Evolutionary conservation across 1,140 invertebrate genomes (phyloP).

Genomic region (Heliconius hermathena): DNA sequence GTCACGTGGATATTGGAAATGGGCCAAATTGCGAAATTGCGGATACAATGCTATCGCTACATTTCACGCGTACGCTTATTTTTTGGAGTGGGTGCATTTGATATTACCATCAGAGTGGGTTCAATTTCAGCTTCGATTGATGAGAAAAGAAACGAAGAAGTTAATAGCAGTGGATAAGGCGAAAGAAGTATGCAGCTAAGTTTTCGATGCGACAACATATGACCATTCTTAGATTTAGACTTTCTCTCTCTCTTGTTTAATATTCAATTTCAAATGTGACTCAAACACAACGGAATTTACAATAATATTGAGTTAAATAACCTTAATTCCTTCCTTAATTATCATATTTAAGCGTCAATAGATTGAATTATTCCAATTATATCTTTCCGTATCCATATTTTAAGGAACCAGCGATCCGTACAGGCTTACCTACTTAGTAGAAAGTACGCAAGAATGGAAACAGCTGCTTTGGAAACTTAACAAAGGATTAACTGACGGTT

Average conservation of each 20-base stretch:
- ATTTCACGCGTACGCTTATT: background rate
- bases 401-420: constrained; percentile 4
- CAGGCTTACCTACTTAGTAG: constrained; percentile 16
- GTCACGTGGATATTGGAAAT: constrained; percentile 33
- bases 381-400: background rate
- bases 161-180: too few species aligned
- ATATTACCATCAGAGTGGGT: background rate
- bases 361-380: background rate
- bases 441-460: constrained; percentile 16
- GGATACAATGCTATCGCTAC: constrained; percentile 22
- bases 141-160: too few species aligned
- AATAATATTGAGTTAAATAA: background rate
- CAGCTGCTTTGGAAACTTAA: constrained; percentile 24
- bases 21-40: constrained; percentile 37
- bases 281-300: too few species aligned
- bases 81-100: background rate
- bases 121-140: background rate
- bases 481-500: constrained; percentile 25
- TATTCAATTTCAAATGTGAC: too few species aligned
- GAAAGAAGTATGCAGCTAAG: too few species aligned
- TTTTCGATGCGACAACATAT: too few species aligned
- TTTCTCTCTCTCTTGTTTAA: too few species aligned
- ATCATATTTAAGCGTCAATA: constrained; percentile 8
- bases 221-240: too few species aligned
- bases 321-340: background rate